phyloP scores from a whole-genome alignment of 2,113 vertebrate genomes.

The Perognathus longimembris region DNA sequence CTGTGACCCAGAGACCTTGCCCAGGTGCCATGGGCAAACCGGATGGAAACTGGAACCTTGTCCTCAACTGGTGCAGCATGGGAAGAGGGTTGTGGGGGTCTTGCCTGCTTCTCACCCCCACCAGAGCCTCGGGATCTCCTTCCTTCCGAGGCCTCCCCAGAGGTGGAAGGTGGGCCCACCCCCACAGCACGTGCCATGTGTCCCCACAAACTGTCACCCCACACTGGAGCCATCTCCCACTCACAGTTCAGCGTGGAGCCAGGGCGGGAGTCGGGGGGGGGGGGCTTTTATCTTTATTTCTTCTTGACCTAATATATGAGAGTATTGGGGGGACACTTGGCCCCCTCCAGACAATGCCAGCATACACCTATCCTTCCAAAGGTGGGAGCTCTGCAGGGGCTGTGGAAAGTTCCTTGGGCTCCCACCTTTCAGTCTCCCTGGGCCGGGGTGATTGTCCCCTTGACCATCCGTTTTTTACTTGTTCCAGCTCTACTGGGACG shows the following conservation, averaged over 20 bases:
- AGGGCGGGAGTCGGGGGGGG: neutral
- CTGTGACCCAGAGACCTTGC: slow-evolving; percentile 79
- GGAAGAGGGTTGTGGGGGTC: neutral
- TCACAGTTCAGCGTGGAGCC: neutral
- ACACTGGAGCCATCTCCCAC: slow-evolving; percentile 66
- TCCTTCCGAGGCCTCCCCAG: neutral
- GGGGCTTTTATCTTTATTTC: slow-evolving; percentile 11
- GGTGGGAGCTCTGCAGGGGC: neutral
- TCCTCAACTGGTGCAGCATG: neutral
- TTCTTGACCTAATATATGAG: neutral
- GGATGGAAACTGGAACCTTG: slow-evolving; percentile 70
- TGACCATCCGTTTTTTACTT: neutral
- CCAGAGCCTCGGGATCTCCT: slow-evolving; percentile 32
- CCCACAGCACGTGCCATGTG: accelerated
- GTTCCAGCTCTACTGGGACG: slow-evolving; percentile 82
- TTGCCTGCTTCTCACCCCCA: neutral
- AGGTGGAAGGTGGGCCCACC: neutral
- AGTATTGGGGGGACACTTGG: neutral
- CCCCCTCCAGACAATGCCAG: slow-evolving; percentile 69
- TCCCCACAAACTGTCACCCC: neutral
- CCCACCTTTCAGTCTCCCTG: neutral
- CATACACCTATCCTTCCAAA: slow-evolving; percentile 42
- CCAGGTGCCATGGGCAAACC: slow-evolving; percentile 46
- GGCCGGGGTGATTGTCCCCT: neutral
- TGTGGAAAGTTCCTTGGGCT: neutral